Base-by-base conservation (phyloP, 2,113 vertebrate species). In the Notothenia coriiceps region DNA sequence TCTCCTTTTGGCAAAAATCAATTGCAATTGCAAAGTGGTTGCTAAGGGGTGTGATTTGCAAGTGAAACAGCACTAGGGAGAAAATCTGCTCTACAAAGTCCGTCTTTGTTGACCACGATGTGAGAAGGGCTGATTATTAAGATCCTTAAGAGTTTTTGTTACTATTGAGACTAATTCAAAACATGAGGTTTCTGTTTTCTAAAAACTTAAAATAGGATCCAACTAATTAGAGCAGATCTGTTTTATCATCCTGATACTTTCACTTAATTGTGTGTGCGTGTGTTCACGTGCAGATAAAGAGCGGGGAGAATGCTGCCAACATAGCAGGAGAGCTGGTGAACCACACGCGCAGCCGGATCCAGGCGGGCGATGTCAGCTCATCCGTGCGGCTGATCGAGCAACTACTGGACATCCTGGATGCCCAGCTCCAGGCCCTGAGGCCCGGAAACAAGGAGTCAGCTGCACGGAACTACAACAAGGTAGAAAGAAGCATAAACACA, bases 281-380 rank as follows among this genome's bases (percentile, higher is more conserved):
- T 75, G 70, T 65, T 68, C 40, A 12, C 56, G 44, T 64, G 3
- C 88, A 99, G 97, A 99, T 99, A 82, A 99, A 98, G 89, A 99
- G 97, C 1, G 98, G 98, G 2, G 98, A 99, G 94, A 99, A 99
- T 1, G 97, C 98, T 0, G 97, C 97, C 52, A 98, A 96, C 92
- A 98, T 99, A 10, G 98, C 98, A 0, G 94, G 94, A 0, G 98
- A 99, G 92, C 93, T 98, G 83, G 96, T 97, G 77, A 96, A 96
- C 74, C 96, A 98, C 92, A 99, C 97, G 0, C 95, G 96, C 4
- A 96, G 97, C 35, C 95, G 96, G 18, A 97, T 98, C 90, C 98
- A 98, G 1, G 98, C 98, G 0, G 98, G 98, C 0, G 98, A 99
- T 0, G 96, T 99, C 79, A 98, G 96, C 82, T 98, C 97, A 0